Base-by-base conservation (phyloP, 92 coral and sea anemone species). In the Actinostola sp. region DNA sequence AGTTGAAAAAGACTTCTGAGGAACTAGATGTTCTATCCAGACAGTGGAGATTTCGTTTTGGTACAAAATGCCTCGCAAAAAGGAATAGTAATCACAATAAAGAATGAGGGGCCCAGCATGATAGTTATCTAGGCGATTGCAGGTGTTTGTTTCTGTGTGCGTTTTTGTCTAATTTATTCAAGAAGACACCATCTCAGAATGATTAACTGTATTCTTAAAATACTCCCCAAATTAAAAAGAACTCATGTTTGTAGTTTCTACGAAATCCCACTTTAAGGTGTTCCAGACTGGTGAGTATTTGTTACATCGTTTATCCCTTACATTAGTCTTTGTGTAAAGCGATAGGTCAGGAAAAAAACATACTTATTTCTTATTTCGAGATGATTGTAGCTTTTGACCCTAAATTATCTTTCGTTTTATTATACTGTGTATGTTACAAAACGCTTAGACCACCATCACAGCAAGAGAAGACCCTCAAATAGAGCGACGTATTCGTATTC, bases 341-440 rank as follows among this genome's bases (percentile, higher is more conserved):
- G 74, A 68, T 51, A 68, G 61, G 74, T 4, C 48, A 9, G 62
- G 61, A 49, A n/a, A 52, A 50, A 68, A 68, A 68, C 74, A 68
- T 45, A 52, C 59, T 68, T 51, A 68, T 68, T 68, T 51, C 33
- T 32, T 28, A 19, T 44, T 61, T 34, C 44, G 60, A 68, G 17
- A 27, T 68, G 74, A 68, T 68, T 50, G 45, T 30, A 68, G 74
- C 14, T 50, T 68, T 51, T 68, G 56, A 68, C 74, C 74, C 32
- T 68, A 68, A 35, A 52, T 68, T 68, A 68, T 51, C 74, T 68
- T 17, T 51, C 6, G 46, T 68, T 68, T 68, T 68, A 68, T 68
- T 50, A 68, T 68, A 52, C 74, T 68, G 19, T 68, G 66, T 71
- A 28, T 71, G 63, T 71, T 71, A 55, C 54, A 55, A 71, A 55